Conservation (phyloP, 2,888 invertebrate species). For the Drosophila ustulata region DNA sequence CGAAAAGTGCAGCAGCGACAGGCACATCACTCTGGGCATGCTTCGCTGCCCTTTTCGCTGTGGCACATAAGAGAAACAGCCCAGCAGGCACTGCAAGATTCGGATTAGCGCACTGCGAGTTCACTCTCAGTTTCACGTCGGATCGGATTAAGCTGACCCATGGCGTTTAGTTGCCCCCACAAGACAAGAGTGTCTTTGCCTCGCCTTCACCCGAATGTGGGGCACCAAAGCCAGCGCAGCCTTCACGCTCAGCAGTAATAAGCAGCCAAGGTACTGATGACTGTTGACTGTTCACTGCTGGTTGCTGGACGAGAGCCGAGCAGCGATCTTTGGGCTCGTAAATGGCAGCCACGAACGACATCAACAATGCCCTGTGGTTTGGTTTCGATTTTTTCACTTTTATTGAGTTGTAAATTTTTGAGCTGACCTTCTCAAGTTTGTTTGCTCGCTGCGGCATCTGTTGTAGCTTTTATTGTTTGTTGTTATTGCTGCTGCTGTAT, state of each 20-base stretch:
- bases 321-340: constrained; percentile 26
- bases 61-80: constrained; percentile 19
- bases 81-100: constrained; percentile 2
- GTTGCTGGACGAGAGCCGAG: constrained; percentile 14
- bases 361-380: constrained; percentile 20
- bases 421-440: constrained; percentile 76
- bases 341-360: constrained; percentile 27
- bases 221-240: constrained; percentile 31
- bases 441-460: constrained; percentile 26
- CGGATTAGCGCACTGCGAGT: constrained; percentile 27
- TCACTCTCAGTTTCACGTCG: constrained; percentile 48
- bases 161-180: constrained; percentile 33
- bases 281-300: too few species aligned
- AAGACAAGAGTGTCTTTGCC: constrained; percentile 28
- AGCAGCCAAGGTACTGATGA: constrained; percentile 15
- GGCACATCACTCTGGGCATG: constrained; percentile 59
- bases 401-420: constrained; percentile 66
- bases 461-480: constrained; percentile 42
- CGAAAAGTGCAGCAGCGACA: constrained; percentile 66
- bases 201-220: constrained; percentile 9
- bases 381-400: constrained; percentile 36
- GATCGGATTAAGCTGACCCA: constrained; percentile 4
- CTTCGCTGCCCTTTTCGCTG: constrained; percentile 52
- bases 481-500: constrained; percentile 35
- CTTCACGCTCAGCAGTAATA: constrained; percentile 54